These are phyloP conservation scores for Dasyurus viverrinus DNA, from an alignment of 2,113 vertebrate species.

Conservation along the genomic window DNA sequence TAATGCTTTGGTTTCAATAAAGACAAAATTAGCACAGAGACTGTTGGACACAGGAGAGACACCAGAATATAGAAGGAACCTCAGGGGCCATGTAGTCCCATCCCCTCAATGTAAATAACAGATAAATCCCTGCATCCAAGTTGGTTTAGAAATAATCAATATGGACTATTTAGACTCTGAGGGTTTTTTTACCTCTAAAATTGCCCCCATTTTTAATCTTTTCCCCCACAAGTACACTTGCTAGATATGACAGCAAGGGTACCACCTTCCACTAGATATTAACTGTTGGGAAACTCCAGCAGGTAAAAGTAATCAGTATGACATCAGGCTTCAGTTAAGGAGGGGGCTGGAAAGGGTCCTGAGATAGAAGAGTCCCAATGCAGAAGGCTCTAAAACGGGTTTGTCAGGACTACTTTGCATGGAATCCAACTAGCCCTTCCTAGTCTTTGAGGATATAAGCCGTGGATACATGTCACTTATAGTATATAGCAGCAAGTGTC, in stretches of 20 bases:
- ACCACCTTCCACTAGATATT: neutral
- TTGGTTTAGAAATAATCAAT: neutral
- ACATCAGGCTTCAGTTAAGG: neutral
- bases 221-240: neutral
- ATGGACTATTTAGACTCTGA: neutral
- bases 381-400: neutral
- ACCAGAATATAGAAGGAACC: neutral
- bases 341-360: neutral
- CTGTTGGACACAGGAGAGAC: neutral
- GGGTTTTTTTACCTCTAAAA: neutral
- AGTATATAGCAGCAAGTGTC: neutral
- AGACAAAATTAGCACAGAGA: neutral
- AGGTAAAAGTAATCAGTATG: too few species aligned
- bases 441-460: neutral
- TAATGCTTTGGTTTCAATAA: neutral
- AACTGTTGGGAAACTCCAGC: too few species aligned
- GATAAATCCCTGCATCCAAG: neutral
- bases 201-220: neutral
- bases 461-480: neutral
- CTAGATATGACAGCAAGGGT: neutral
- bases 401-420: neutral
- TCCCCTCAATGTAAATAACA: neutral
- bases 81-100: neutral
- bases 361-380: neutral
- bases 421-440: neutral